A percentile compares a stretch with the other conserved stretches of the same genome.
Conservation (phyloP, 2,797 vertebrate genomes). For the Melopsittacus undulatus region DNA sequence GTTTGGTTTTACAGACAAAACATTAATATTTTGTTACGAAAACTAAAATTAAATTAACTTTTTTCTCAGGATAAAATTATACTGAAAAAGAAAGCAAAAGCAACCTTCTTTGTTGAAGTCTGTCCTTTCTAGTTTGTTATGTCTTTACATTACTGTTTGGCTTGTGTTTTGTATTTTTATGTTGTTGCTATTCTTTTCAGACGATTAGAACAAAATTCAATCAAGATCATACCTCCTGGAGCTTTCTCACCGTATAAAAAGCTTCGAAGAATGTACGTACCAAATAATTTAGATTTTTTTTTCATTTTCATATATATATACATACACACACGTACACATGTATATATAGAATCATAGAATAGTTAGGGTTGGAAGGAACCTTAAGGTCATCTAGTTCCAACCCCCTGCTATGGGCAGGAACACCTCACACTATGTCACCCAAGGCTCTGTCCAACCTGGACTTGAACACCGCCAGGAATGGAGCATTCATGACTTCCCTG, state of each 20-base stretch:
- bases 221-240: constrained; percentile 95
- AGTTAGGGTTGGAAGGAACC: no score
- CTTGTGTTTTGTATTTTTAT: background rate
- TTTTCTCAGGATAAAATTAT: background rate
- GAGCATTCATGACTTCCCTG: no score
- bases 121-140: background rate
- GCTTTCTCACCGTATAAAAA: constrained; percentile 98
- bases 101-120: background rate
- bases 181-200: constrained; percentile 74
- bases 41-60: background rate
- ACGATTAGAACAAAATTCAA: constrained; percentile 97
- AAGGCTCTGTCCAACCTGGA: no score
- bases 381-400: no score
- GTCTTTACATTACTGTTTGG: background rate
- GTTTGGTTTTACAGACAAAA: background rate
- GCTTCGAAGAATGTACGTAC: constrained; percentile 94
- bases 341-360: no score
- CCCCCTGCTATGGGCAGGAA: no score
- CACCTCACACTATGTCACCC: no score
- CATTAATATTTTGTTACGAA: background rate
- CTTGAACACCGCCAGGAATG: no score
- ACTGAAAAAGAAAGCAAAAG: background rate
- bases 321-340: accelerated
- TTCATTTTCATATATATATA: background rate
- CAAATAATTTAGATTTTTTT: background rate